These are phyloP conservation scores for Indicator indicator DNA, from an alignment of 2,113 vertebrate species.

Conservation along the genomic window DNA sequence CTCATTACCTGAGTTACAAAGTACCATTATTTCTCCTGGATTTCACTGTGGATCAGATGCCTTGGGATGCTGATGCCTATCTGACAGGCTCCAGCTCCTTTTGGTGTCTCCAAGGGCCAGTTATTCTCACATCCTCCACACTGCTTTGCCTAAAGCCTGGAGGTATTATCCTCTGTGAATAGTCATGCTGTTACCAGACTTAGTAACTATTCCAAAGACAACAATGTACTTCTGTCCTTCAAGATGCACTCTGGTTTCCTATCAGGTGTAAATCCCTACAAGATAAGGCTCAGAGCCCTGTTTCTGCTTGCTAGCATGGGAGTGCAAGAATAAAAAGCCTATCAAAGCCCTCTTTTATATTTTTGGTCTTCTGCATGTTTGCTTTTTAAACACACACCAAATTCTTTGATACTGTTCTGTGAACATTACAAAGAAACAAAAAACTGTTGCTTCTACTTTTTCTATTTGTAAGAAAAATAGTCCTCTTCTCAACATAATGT, in stretches of 20 bases:
- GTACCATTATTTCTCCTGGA: slow-evolving; percentile 2
- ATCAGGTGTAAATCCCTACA: slow-evolving; percentile 49
- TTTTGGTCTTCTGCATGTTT: background rate
- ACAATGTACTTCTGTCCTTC: background rate
- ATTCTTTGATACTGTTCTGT: background rate
- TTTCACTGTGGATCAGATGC: slow-evolving; percentile 27
- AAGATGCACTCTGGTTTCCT: background rate
- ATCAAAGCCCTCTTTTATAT: background rate
- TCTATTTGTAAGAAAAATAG: background rate
- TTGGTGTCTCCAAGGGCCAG: slow-evolving; percentile 10
- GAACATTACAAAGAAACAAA: background rate
- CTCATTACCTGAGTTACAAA: slow-evolving; percentile 16
- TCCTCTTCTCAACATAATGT: background rate
- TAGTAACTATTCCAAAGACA: slow-evolving; percentile 43
- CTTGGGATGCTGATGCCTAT: slow-evolving; percentile 7
- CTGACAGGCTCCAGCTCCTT: background rate
- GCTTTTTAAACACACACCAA: background rate
- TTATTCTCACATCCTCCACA: background rate
- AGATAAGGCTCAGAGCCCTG: slow-evolving; percentile 20
- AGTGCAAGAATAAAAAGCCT: background rate
- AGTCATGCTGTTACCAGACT: background rate
- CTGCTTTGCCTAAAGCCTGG: slow-evolving; percentile 22
- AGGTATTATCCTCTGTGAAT: slow-evolving; percentile 35
- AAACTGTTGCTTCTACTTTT: background rate
- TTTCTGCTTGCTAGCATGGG: background rate